Conservation (phyloP, 92 coral and sea anemone genomes). For the Pocillopora meandrina region DNA sequence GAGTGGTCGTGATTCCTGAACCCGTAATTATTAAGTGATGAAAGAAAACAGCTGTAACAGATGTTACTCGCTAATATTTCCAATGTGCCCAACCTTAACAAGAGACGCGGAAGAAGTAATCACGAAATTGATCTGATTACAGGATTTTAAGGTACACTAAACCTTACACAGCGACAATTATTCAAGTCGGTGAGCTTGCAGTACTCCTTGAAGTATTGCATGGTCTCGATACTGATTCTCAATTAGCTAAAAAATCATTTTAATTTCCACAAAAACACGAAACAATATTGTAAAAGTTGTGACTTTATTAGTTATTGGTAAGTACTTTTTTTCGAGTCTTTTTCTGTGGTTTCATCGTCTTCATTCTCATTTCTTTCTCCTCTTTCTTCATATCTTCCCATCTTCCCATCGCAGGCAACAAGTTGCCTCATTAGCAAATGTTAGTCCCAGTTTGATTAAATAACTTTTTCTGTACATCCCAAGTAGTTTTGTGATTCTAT, state of each 20-base stretch:
- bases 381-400: not conserved
- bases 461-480: too few species aligned
- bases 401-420: too few species aligned
- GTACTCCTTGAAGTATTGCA: too few species aligned
- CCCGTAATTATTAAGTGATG: conserved; percentile 3
- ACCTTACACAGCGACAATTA: not conserved
- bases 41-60: not conserved
- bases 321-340: not conserved
- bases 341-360: not conserved
- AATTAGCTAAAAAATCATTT: conserved; percentile 23
- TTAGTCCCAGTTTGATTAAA: too few species aligned
- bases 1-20: not conserved
- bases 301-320: not conserved
- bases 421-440: too few species aligned
- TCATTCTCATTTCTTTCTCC: not conserved
- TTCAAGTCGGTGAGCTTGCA: not conserved
- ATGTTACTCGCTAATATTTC: not conserved
- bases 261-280: conserved; percentile 1
- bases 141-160: not conserved
- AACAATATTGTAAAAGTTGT: not conserved
- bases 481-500: too few species aligned
- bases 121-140: not conserved
- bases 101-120: not conserved
- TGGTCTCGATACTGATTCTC: not conserved
- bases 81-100: not conserved